These are phyloP conservation scores for Nestor notabilis DNA, from an alignment of 2,113 vertebrate species.

Conservation along the genomic window DNA sequence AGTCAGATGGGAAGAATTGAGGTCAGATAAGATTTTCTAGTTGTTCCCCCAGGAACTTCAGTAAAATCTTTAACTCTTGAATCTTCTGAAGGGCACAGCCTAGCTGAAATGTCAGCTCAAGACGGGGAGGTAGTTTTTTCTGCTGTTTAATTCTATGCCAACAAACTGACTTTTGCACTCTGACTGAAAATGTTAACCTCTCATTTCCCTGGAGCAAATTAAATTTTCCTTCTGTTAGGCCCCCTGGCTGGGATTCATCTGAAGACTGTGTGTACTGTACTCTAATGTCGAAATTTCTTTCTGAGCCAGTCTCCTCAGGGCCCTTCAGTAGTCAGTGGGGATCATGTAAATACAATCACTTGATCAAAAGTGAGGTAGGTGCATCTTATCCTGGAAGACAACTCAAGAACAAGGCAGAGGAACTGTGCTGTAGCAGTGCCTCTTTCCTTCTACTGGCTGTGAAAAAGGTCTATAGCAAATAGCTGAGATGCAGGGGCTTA, in stretches of 20 bases:
- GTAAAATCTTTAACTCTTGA: slow-evolving; percentile 28
- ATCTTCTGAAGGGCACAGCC: not conserved
- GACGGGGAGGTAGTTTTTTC: not conserved
- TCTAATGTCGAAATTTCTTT: not conserved
- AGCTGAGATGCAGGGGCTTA: not conserved
- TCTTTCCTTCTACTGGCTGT: not conserved
- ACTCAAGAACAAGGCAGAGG: not conserved
- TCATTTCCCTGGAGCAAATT: not conserved
- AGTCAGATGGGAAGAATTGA: slow-evolving; percentile 20
- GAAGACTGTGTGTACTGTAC: not conserved
- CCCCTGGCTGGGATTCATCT: not conserved
- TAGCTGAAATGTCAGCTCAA: not conserved
- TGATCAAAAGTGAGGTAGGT: not conserved
- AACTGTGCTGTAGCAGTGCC: not conserved
- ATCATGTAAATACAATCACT: not conserved
- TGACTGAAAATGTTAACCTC: not conserved
- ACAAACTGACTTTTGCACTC: not conserved
- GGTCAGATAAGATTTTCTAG: slow-evolving; percentile 33
- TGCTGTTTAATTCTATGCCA: not conserved
- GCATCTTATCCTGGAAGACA: not conserved
- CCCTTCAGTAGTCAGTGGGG: not conserved
- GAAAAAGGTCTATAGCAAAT: not conserved
- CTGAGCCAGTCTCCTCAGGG: not conserved
- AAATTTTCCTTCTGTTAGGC: not conserved
- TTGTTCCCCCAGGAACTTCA: not conserved